These are phyloP conservation scores for Tetrao urogallus DNA, from an alignment of 2,113 vertebrate genomes.

Conservation along the genomic window DNA sequence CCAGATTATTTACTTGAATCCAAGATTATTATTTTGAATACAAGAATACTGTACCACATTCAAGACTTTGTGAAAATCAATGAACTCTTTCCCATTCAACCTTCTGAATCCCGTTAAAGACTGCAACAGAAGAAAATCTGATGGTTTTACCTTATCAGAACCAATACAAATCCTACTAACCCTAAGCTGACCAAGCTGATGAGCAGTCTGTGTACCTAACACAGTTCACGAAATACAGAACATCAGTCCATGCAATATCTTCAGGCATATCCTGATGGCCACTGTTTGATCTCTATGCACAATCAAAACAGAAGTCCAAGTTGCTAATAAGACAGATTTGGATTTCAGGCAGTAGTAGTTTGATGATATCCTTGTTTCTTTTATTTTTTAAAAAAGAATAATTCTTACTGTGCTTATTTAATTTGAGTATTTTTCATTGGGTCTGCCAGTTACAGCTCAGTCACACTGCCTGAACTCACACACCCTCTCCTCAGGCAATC, in stretches of 20 bases:
- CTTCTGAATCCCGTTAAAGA: background rate
- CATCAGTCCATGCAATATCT: background rate
- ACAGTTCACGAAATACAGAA: background rate
- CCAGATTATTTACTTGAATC: background rate
- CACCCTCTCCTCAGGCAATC: slow-evolving; percentile 32
- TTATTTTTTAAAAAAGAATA: background rate
- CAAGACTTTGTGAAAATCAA: background rate
- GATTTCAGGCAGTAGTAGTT: background rate
- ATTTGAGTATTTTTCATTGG: background rate
- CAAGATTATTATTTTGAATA: background rate
- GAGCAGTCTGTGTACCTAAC: background rate
- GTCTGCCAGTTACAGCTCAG: background rate
- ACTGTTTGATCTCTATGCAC: background rate
- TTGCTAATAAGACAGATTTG: background rate
- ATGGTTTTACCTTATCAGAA: background rate
- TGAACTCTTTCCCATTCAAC: background rate
- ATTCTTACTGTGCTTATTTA: background rate
- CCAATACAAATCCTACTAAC: background rate
- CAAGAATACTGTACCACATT: background rate
- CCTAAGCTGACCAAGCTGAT: background rate
- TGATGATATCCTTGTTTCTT: background rate
- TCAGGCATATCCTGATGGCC: background rate
- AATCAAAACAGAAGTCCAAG: background rate
- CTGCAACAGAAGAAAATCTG: background rate
- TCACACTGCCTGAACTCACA: background rate